Base-by-base conservation (phyloP, 2,113 vertebrate species). In the Chloebia gouldiae region DNA sequence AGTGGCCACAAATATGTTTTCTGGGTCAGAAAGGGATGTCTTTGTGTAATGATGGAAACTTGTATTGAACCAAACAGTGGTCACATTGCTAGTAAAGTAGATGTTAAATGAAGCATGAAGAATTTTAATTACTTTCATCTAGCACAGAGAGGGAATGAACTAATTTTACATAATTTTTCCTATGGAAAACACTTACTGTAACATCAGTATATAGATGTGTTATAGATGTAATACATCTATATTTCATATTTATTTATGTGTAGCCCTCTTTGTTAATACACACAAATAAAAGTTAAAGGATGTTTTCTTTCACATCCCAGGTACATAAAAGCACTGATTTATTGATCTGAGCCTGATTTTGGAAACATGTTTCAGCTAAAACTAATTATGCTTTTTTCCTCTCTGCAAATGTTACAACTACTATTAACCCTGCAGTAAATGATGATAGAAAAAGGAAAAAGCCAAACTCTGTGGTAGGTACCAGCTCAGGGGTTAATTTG, bases 81-180 rank as follows among this genome's bases (percentile, higher is more conserved):
- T 81, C 77, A 92, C 28, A 16, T 73, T 86, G 71, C 37, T 75
- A n/a, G 49, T 81, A 79, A 90, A 95, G 96, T 49, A 87, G 82
- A 82, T 84, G 82, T 76, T 72, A 85, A 82, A 54, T 42, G 50
- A 35, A 91, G 88, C 93, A 56, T 86, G 73, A 92, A 82, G 59
- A 69, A 80, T 51, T 91, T 94, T 80, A 88, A 92, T 93, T 97
- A 91, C 85, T 96, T 87, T 63, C n/a, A 19, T 94, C 60, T 91
- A 68, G 78, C 59, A 59, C 27, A 30, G 70, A 35, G 51, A n/a
- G 37, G 30, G 40, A 86, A 81, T 47, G 1, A 72, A 91, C 64
- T 80, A 72, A 87, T 88, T 88, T 80, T 45, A 40, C 83, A 39
- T 25, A 81, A n/a, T 86, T 93, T 90, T 93, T 92, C 81, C 84